Evolutionary conservation across 2,113 vertebrate genomes (phyloP).

Genomic region (Grammomys dolichurus): DNA sequence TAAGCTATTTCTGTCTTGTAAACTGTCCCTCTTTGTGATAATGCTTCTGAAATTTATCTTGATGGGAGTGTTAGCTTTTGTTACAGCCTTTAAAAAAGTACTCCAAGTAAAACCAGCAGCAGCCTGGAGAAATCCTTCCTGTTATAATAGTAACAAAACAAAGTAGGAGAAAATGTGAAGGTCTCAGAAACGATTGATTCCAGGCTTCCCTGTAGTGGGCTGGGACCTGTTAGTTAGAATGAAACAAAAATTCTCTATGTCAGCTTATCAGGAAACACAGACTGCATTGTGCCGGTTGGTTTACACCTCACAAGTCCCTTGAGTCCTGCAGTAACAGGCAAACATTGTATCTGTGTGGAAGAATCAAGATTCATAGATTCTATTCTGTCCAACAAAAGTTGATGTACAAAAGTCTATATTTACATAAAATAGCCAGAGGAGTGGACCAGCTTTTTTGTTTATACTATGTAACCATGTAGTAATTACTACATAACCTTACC

Average conservation of each 20-base stretch:
- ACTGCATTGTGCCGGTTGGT: neutral
- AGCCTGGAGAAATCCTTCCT: neutral
- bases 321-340: conserved; percentile 25
- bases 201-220: neutral
- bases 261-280: neutral
- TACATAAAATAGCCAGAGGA: neutral
- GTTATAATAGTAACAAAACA: conserved; percentile 49
- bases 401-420: neutral
- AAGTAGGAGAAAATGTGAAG: conserved; percentile 40
- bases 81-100: conserved; percentile 74
- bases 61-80: conserved; percentile 80
- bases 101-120: conserved; percentile 11
- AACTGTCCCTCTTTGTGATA: conserved; percentile 83
- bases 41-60: conserved; percentile 82
- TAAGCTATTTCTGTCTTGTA: conserved; percentile 87
- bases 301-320: neutral
- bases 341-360: conserved; percentile 22
- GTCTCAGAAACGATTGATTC: conserved; percentile 11
- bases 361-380: neutral
- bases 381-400: conserved; percentile 33
- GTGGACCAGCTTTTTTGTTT: neutral
- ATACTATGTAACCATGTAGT: neutral
- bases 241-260: conserved; percentile 36
- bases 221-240: conserved; percentile 38
- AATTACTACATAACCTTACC: neutral